phyloP scores from a whole-genome alignment of 1,140 invertebrate genomes.

The Meteorus sp. region DNA sequence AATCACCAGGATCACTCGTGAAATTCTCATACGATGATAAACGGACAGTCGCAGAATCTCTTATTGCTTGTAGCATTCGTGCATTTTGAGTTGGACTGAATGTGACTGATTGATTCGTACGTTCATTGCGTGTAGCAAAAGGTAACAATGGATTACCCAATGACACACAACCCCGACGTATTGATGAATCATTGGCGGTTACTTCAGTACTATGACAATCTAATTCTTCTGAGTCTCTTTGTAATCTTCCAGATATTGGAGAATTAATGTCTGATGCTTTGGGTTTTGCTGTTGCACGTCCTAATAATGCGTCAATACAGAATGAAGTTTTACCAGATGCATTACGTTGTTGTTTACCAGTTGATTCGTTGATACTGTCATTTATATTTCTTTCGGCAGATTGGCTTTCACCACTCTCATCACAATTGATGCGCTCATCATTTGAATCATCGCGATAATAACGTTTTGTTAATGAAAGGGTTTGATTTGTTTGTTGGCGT shows the following conservation, averaged over 20 bases:
- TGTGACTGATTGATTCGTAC: not conserved
- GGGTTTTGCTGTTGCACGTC: conserved; percentile 35
- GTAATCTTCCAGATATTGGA: conserved; percentile 47
- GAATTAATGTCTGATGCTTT: conserved; percentile 50
- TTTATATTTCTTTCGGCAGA: conserved; percentile 28
- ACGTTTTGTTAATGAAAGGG: too few species aligned
- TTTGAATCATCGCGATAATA: conserved; percentile 11
- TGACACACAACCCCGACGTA: conserved; percentile 25
- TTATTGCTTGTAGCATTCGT: conserved; percentile 21
- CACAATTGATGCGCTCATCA: conserved; percentile 19
- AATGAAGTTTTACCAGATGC: conserved; percentile 62
- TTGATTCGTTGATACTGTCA: conserved; percentile 26
- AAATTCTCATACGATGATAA: conserved; percentile 14
- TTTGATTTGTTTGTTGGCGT: too few species aligned
- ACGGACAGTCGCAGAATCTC: conserved; percentile 1
- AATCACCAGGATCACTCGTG: not conserved
- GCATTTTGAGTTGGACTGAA: not conserved
- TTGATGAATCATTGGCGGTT: conserved; percentile 1
- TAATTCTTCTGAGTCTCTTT: conserved; percentile 27
- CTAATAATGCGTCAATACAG: conserved; percentile 70
- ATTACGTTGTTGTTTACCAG: conserved; percentile 25
- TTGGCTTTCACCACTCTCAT: conserved; percentile 14
- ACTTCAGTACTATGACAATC: not conserved
- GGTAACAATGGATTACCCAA: conserved; percentile 30
- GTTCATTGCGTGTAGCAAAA: conserved; percentile 21